Base-by-base conservation (phyloP, 1,140 invertebrate genomes). In the Probaryconus sp. region DNA sequence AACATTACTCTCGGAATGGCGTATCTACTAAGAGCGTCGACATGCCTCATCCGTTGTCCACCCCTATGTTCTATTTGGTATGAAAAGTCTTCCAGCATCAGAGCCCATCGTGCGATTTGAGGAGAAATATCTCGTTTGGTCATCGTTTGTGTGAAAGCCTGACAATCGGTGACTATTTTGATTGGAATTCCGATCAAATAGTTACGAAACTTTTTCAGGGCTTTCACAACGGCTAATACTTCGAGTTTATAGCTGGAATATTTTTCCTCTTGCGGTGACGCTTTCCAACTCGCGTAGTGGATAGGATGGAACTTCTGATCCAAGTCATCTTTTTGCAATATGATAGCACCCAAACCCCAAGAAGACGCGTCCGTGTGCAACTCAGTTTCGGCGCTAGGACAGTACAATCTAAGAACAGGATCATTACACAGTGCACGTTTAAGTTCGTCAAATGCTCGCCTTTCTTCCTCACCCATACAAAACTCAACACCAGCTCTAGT, bases 11-110 rank as follows among this genome's bases (percentile, higher is more conserved):
- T n/a, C 1, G 40, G 16, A 0, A 26, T 9, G 1, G 13, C 2
- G n/a, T 33, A 35, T 1, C 81, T 40, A 35, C 83, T 86, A 4
- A 87, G 55, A 0, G 83, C 82, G 71, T 88, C 85, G 0, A 81
- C 83, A 37, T 86, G 82, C 18, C 68, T 50, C 80, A 85, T 84
- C 18, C 64, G 75, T 20, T 16, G 11, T 3, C 81, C 79, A 3
- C 78, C 31, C 1, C 79, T 9, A 48, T 85, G 76, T 45, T 81
- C 76, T 6, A 84, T 71, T 30, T 72, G 9, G 38, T 83, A 88
- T 17, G 83, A 65, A 58, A 70, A 86, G 16, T 86, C 80, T 74
- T 83, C 76, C 0, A 85, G 35, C 0, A 77, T 43, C 1, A 65
- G 33, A 5, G 63, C 61, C 79, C 86, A 88, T 18, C 85, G 58